Evolutionary conservation across 2,888 invertebrate genomes (phyloP), one percentile per base, ranked within the genome.

Genomic region (Campopleginae sp.): DNA sequence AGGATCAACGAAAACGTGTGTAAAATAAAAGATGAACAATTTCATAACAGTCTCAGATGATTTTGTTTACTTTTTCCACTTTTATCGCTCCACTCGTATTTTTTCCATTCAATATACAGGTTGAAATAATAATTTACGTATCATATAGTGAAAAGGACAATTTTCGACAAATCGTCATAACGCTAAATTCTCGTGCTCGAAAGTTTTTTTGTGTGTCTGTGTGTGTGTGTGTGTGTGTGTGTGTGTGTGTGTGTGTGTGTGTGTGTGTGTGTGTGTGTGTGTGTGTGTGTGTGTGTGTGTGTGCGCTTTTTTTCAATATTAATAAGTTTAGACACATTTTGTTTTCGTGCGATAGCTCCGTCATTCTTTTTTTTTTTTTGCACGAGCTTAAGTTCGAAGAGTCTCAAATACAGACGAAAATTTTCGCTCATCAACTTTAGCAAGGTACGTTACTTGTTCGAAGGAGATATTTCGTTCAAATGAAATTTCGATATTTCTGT

Each of bases 141-240:
- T 88, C 89, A 89, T 89, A 90, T 88, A 89, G 88, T 89, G 89
- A 90, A 91, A 91, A 91, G 88, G 88, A 90, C 89, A 88, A 90
- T 82, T 70, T 85, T 87, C 84, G 85, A 89, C 74, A 80, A 80
- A 88, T 88, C 80, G 87, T 89, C 77, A 80, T 82, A 88, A 90
- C 85, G 77, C 88, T 90, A 89, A 87, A 88, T 90, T 91, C 87
- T 87, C 85, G 84, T 87, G 79, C 79, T 89, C 87, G 72, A 81
- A 87, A 17, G 63, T 54, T 78, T 79, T 82, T 27, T 76, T 71
- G 38, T 38, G 38, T 38, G 6, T 38, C 6, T 38, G 38, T 38
- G 6, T 68, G 42, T 80, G 72, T 71, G 44, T 44, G 54, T 84
- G 77, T 82, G 12, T 75, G 54, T 51, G 27, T 81, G 51, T 68